These are phyloP conservation scores for Thunnus maccoyii DNA, from an alignment of 2,113 vertebrate species.

Conservation along the genomic window DNA sequence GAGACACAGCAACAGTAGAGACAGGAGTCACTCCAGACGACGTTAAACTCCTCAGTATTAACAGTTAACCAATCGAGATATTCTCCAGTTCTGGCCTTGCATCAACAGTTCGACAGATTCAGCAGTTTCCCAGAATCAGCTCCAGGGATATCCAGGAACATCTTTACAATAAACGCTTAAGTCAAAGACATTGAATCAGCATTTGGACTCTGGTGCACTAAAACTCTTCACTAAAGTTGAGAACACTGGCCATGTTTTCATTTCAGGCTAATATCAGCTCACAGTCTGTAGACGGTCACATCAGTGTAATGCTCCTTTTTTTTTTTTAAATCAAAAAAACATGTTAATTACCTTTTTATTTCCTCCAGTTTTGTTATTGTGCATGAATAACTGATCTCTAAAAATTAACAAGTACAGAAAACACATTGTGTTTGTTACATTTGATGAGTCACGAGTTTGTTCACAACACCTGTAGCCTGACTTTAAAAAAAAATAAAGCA, in stretches of 20 bases:
- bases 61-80: neutral
- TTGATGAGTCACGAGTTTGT: neutral
- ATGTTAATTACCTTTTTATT: neutral
- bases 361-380: neutral
- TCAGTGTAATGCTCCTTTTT: neutral
- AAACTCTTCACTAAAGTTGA: neutral
- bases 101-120: neutral
- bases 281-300: too few relatives aligned
- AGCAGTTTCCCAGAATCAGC: too few relatives aligned
- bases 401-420: neutral
- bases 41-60: slow-evolving; percentile 30
- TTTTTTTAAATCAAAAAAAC: neutral
- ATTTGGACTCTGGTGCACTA: neutral
- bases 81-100: neutral
- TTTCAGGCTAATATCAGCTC: neutral
- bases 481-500: neutral
- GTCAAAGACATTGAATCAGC: neutral
- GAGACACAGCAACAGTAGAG: slow-evolving; percentile 66
- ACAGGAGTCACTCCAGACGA: slow-evolving; percentile 71
- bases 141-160: too few relatives aligned
- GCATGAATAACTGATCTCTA: neutral
- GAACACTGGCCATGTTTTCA: neutral
- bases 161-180: neutral
- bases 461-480: neutral
- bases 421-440: neutral